Evolutionary conservation across 2,797 vertebrate species (phyloP).

Genomic region (Pseudochaenichthys georgianus): DNA sequence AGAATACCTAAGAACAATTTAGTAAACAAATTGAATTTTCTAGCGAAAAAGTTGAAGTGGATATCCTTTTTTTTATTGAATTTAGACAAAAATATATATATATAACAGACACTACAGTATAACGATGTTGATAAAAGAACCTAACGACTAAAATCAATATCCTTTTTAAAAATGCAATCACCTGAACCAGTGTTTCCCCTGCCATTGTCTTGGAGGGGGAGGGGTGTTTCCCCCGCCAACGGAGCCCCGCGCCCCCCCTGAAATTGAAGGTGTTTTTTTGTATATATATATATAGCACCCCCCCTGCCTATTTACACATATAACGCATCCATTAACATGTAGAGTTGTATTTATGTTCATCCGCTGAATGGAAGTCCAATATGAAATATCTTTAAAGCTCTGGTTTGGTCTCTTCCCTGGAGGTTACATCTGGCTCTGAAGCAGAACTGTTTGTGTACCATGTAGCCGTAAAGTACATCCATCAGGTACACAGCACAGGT

Average conservation of each 20-base stretch:
- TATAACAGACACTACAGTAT: too few relatives aligned
- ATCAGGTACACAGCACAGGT: conserved; percentile 15
- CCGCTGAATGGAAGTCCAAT: not conserved
- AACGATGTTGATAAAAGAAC: too few relatives aligned
- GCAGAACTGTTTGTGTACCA: too few relatives aligned
- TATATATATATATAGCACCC: too few relatives aligned
- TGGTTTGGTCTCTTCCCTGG: not conserved
- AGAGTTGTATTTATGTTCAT: not conserved
- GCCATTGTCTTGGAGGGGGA: too few relatives aligned
- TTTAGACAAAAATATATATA: too few relatives aligned
- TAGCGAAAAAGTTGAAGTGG: not conserved
- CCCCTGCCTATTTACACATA: not conserved
- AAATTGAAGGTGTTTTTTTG: too few relatives aligned
- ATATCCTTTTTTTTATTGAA: too few relatives aligned
- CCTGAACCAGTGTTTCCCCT: not conserved
- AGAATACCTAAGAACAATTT: not conserved
- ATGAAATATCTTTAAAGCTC: not conserved
- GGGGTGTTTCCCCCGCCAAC: too few relatives aligned
- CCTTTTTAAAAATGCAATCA: not conserved
- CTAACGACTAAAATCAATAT: too few relatives aligned
- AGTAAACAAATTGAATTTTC: not conserved
- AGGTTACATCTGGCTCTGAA: not conserved
- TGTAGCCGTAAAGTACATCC: not conserved
- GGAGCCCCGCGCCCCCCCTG: too few relatives aligned
- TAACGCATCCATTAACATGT: not conserved